A percentile compares a stretch with the other conserved stretches of the same genome.
Evolutionary conservation across 2,888 invertebrate genomes (phyloP).

Genomic region (Diplolepis rosae): DNA sequence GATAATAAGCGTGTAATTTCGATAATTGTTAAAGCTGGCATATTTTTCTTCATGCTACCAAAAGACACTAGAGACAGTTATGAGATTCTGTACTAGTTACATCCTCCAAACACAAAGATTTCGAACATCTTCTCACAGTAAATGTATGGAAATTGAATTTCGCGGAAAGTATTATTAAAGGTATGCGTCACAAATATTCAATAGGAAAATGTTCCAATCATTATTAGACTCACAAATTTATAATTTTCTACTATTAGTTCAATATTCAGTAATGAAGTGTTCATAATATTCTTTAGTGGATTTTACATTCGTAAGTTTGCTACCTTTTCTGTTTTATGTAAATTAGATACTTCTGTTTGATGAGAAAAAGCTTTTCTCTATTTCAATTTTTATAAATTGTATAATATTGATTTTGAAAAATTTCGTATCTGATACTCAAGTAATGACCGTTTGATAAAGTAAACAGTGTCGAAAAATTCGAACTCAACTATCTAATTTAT

Average conservation of each 20-base stretch:
- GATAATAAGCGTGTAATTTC: slow-evolving; percentile 9
- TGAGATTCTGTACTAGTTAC: no score
- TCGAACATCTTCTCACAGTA: not conserved
- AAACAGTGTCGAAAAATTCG: no score
- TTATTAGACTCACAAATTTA: not conserved
- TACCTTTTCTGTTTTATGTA: not conserved
- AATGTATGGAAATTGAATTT: not conserved
- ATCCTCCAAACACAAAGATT: not conserved
- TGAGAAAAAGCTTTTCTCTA: not conserved
- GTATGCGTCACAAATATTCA: not conserved
- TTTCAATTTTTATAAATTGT: no score
- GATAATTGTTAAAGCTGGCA: not conserved
- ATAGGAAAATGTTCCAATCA: not conserved
- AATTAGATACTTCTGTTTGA: not conserved
- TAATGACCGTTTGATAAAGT: no score
- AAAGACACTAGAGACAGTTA: not conserved
- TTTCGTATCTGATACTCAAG: no score
- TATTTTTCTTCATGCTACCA: no score
- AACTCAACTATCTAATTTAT: no score
- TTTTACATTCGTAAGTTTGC: not conserved
- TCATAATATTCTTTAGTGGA: not conserved
- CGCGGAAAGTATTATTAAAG: no score
- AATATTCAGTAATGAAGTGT: not conserved
- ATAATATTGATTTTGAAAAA: no score
- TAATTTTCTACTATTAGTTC: not conserved